Evolutionary conservation across 2,888 invertebrate genomes (phyloP).

Genomic region (Sylvicola cinctus): DNA sequence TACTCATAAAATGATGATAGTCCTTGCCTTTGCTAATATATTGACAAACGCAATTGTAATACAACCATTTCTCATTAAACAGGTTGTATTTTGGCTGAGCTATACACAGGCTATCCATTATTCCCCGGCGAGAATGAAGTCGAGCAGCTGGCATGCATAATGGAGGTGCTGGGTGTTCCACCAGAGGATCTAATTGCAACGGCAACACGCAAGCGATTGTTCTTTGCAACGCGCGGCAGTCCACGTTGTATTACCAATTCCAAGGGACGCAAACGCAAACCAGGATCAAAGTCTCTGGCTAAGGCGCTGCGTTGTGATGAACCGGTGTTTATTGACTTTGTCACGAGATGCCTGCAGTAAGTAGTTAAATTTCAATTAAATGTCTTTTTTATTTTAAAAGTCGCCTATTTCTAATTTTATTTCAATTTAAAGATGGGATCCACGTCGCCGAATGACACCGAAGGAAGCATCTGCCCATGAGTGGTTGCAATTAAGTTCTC

Average conservation of each 20-base stretch:
- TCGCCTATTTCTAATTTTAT: constrained; percentile 1
- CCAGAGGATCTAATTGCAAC: constrained; percentile 68
- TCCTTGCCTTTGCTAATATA: not conserved
- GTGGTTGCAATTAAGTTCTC: constrained; percentile 46
- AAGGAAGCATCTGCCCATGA: constrained; percentile 80
- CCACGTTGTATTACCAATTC: constrained; percentile 84
- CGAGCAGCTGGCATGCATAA: constrained; percentile 90
- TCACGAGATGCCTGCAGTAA: constrained; percentile 78
- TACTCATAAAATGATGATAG: not conserved
- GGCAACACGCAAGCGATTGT: constrained; percentile 66
- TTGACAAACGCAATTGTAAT: not conserved
- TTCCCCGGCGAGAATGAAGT: constrained; percentile 96
- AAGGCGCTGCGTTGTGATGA: constrained; percentile 71
- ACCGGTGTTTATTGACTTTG: constrained; percentile 74
- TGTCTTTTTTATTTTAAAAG: constrained; percentile 1
- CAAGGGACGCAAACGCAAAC: constrained; percentile 78
- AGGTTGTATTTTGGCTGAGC: constrained; percentile 89
- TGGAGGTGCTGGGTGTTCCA: constrained; percentile 85
- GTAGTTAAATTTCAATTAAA: constrained; percentile 20
- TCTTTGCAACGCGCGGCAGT: constrained; percentile 75
- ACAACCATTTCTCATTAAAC: constrained; percentile 9
- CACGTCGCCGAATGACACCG: constrained; percentile 74
- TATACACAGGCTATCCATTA: constrained; percentile 86
- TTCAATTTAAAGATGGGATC: constrained; percentile 56
- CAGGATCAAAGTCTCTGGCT: constrained; percentile 63